Evolutionary conservation across 53 echinoderm and acorn worm genomes (phyloP), one percentile per base, ranked within the genome.

Genomic region (Pentamera pediparva): DNA sequence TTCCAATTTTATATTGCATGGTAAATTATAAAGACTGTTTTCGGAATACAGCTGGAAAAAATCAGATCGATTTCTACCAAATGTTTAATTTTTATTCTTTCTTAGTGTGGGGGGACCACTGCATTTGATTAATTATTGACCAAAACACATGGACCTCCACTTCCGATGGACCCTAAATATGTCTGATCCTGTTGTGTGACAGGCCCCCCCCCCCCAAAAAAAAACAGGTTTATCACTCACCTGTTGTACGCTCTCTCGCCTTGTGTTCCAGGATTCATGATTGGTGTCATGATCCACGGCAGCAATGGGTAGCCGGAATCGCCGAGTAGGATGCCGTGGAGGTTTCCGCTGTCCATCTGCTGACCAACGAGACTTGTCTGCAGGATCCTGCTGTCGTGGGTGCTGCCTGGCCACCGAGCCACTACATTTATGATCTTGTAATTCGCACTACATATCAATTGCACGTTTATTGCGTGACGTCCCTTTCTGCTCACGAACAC

Each of bases 281-380:
- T 26, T 40, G 73, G 73, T 19, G 81, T 80, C 81, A 80, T 80
- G 35, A 80, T n/a, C 81, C 81, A 80, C 0, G 81, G 36, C 35
- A 58, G 32, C 3, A 60, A 61, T 3, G 73, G 27, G 8, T 38
- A 38, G 2, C 67, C 67, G 3, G 67, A 67, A 28, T 43, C 67
- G 28, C 67, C 67, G 1, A 67, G 67, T 12, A 67, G 67, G 40
- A 45, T 45, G 6, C 67, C 67, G 25, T 25, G 24, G 9, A 43
- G 29, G 2, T 65, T 25, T 38, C 39, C 5, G 24, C 37, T 62
- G 0, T 24, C 39, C 4, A 10, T 28, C 9, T 65, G 41, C 28
- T 1, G 41, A 24, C 65, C 65, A 40, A 65, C 18, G 17, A 10
- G 17, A 28, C 65, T 65, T 39, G 20, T 2, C 25, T 27, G 6